phyloP scores from a whole-genome alignment of 1,140 invertebrate genomes.

The Physella acuta region DNA sequence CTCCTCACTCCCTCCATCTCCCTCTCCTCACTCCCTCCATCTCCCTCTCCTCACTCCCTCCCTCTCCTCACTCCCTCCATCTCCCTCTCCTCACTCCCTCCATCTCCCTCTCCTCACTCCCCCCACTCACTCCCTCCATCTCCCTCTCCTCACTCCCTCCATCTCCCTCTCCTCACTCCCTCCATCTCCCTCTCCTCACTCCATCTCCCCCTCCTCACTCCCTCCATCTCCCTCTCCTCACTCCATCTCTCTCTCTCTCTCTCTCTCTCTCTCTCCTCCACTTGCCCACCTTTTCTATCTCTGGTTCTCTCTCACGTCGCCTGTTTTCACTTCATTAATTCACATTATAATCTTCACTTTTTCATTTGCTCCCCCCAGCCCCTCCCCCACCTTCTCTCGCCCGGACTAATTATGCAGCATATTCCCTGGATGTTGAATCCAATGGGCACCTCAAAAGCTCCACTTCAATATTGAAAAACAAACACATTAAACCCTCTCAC shows the following conservation, averaged over 20 bases:
- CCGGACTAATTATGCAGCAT: too few species aligned
- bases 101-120: conserved; percentile 2
- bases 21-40: background rate
- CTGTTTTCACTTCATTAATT: background rate
- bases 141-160: conserved; percentile 7
- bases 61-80: background rate
- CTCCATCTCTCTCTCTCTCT: conserved; percentile 12
- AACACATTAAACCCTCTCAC: too few species aligned
- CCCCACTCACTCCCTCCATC: conserved; percentile 3
- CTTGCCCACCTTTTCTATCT: background rate
- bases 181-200: background rate
- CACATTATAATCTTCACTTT: background rate
- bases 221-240: background rate
- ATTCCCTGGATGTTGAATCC: too few species aligned
- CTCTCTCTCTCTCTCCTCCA: conserved; percentile 7
- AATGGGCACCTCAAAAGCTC: too few species aligned
- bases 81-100: conserved; percentile 11
- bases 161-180: conserved; percentile 1
- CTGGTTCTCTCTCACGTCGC: background rate
- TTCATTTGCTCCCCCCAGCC: background rate
- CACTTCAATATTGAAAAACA: too few species aligned
- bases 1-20: background rate
- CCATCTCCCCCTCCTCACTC: conserved; percentile 7
- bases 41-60: background rate
- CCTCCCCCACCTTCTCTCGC: background rate